Percentiles rank a stretch among this genome's conserved stretches.
Evolutionary conservation across 2,113 vertebrate genomes (phyloP).

Genomic region (Ia io): DNA sequence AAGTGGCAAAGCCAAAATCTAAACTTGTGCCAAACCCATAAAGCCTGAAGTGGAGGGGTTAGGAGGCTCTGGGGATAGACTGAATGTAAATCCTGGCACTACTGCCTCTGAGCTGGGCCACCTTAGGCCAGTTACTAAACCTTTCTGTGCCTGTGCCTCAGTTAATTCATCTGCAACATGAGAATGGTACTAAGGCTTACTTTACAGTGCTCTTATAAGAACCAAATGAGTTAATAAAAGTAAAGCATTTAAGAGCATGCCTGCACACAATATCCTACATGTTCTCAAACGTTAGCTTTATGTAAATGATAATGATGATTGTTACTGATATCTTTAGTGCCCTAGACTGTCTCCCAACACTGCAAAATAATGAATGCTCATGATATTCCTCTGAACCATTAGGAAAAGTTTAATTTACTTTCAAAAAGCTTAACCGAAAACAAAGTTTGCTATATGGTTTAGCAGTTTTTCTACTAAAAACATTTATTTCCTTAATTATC

Average conservation of each 20-base stretch:
- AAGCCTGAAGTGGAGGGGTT: not conserved
- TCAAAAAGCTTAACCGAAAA: not conserved
- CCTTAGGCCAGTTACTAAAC: not conserved
- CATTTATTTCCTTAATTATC: not conserved
- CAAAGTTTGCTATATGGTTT: not conserved
- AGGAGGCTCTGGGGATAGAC: not conserved
- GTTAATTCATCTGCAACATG: not conserved
- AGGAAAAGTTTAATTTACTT: slow-evolving; percentile 3
- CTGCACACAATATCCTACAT: not conserved
- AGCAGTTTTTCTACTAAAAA: not conserved
- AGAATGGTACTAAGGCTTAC: not conserved
- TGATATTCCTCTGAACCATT: not conserved
- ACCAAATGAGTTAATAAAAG: not conserved
- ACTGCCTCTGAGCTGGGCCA: not conserved
- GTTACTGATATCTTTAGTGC: not conserved
- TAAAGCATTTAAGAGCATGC: not conserved
- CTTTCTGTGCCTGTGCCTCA: not conserved
- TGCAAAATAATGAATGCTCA: not conserved
- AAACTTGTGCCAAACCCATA: not conserved
- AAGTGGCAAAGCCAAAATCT: not conserved
- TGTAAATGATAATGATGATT: not conserved
- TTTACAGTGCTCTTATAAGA: not conserved
- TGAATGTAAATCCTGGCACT: not conserved
- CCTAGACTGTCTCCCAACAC: not conserved
- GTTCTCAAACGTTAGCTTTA: not conserved